These are phyloP conservation scores for Gymnothorax reevesii DNA, from an alignment of 2,797 vertebrate species.

Conservation along the genomic window DNA sequence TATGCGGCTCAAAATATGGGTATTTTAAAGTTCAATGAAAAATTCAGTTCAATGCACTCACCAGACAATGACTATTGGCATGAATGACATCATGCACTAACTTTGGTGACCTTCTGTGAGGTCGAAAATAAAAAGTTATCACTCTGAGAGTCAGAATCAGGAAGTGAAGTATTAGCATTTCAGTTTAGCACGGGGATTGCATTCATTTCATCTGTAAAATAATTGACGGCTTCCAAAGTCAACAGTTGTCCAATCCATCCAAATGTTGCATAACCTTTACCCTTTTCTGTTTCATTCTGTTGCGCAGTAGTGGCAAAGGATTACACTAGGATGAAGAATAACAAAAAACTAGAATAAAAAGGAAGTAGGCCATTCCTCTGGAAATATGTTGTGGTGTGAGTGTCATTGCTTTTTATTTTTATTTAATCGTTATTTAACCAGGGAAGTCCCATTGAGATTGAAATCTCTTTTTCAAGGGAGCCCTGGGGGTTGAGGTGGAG, in stretches of 20 bases:
- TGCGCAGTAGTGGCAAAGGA: neutral
- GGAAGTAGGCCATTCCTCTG: neutral
- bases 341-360: neutral
- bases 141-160: conserved; percentile 35
- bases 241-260: conserved; percentile 8
- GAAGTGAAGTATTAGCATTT: neutral
- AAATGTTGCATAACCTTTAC: neutral
- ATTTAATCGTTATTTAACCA: no score
- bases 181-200: neutral
- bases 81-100: conserved; percentile 57
- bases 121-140: conserved; percentile 45
- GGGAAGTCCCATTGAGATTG: no score
- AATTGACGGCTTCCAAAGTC: conserved; percentile 32
- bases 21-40: conserved; percentile 54
- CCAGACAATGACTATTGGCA: conserved; percentile 50
- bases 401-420: neutral
- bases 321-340: neutral
- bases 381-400: neutral
- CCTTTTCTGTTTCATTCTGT: conserved; percentile 30
- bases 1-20: conserved; percentile 53
- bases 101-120: conserved; percentile 51
- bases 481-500: no score
- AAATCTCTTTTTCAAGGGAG: no score
- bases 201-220: neutral
- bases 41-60: conserved; percentile 50